Percentiles rank a stretch among this genome's conserved stretches.
Conservation (phyloP, 2,113 vertebrate genomes). For the Trichechus manatus region DNA sequence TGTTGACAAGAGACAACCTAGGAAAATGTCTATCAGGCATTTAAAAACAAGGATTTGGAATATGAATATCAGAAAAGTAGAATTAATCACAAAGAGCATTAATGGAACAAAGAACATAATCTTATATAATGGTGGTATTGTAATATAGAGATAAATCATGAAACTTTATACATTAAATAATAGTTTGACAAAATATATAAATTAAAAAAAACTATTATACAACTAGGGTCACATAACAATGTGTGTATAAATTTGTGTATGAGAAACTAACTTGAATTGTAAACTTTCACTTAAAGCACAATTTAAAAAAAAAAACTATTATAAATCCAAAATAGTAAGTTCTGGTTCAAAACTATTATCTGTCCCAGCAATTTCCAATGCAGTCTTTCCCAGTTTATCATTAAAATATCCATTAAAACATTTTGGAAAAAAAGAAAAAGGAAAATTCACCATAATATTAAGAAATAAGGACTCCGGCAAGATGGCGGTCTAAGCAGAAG, state of each 20-base stretch:
- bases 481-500: too few species aligned
- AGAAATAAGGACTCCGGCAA: too few species aligned
- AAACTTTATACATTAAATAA: background rate
- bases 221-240: too few species aligned
- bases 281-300: background rate
- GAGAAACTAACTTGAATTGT: too few species aligned
- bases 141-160: background rate
- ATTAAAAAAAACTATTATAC: background rate
- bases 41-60: background rate
- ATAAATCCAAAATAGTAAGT: background rate
- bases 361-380: background rate
- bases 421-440: background rate
- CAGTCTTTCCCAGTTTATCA: background rate
- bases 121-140: background rate
- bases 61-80: background rate
- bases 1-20: background rate
- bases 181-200: background rate
- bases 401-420: slow-evolving; percentile 11
- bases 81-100: background rate
- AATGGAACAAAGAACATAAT: background rate
- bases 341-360: background rate
- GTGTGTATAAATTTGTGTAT: too few species aligned
- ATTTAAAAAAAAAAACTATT: background rate
- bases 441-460: background rate
- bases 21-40: background rate